These are phyloP conservation scores for Cephus runcator DNA, from an alignment of 2,888 invertebrate species.

Conservation along the genomic window DNA sequence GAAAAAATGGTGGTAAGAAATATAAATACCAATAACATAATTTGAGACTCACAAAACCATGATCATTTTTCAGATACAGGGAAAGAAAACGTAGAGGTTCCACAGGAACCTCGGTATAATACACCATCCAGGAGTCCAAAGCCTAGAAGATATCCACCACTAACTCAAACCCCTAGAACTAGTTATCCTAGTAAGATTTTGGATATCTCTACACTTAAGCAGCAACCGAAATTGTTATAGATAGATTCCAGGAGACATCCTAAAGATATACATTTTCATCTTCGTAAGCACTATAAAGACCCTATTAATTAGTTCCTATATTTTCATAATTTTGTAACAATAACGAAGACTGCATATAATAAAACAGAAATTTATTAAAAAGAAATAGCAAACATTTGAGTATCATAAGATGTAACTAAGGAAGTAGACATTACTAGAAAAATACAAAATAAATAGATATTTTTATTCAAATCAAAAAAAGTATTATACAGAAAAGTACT, in stretches of 20 bases:
- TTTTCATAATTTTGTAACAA: background rate
- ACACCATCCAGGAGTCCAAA: background rate
- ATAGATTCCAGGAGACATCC: background rate
- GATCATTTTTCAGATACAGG: constrained; percentile 13
- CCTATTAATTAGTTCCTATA: background rate
- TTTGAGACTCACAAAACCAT: background rate
- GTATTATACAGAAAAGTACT: background rate
- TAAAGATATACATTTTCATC: background rate
- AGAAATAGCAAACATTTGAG: background rate
- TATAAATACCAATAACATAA: background rate
- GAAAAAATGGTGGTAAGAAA: constrained; percentile 52
- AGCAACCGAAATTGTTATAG: constrained; percentile 75
- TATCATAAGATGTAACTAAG: background rate
- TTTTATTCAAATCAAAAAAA: background rate
- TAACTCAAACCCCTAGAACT: constrained; percentile 40
- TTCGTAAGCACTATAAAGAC: background rate
- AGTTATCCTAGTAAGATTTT: constrained; percentile 70
- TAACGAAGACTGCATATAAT: background rate
- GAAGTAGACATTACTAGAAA: background rate
- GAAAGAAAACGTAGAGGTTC: constrained; percentile 6
- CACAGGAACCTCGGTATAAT: constrained; percentile 2
- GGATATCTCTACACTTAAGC: constrained; percentile 76
- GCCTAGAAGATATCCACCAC: constrained; percentile 25
- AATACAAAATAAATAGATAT: background rate
- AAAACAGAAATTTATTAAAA: background rate